Conservation (phyloP, 2,113 vertebrate genomes). For the Xerus inauris region DNA sequence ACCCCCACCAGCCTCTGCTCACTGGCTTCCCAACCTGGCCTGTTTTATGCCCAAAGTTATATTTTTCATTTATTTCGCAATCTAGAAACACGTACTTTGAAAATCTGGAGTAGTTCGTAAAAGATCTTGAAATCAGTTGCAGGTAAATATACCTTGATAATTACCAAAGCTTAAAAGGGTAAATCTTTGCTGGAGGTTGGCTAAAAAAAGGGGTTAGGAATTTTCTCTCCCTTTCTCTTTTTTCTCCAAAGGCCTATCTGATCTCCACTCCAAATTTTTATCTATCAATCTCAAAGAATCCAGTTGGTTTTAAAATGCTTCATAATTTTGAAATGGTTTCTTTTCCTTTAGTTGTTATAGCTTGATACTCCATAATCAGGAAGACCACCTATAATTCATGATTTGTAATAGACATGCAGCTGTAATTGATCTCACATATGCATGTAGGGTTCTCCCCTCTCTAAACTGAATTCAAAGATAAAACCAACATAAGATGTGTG, state of each 20-base stretch:
- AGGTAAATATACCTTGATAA: slow-evolving; percentile 59
- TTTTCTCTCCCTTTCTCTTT: neutral
- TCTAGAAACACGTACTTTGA: neutral
- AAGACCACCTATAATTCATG: neutral
- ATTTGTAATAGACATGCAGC: slow-evolving; percentile 57
- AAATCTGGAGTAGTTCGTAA: slow-evolving; percentile 14
- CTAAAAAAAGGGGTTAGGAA: neutral
- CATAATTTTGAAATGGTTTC: slow-evolving; percentile 62
- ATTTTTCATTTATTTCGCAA: neutral
- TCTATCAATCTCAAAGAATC: slow-evolving; percentile 66
- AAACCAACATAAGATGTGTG: neutral
- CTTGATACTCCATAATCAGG: slow-evolving; percentile 1
- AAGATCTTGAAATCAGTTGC: slow-evolving; percentile 4
- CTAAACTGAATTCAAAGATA: slow-evolving; percentile 49
- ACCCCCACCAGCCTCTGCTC: neutral
- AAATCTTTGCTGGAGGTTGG: slow-evolving; percentile 36
- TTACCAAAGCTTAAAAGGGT: slow-evolving; percentile 61
- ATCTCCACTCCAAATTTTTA: slow-evolving; percentile 70
- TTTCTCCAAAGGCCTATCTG: neutral
- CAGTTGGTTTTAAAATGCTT: slow-evolving; percentile 76
- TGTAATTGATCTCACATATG: slow-evolving; percentile 64
- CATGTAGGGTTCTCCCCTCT: neutral
- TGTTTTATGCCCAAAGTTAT: neutral
- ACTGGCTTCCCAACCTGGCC: neutral
- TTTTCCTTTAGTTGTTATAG: slow-evolving; percentile 67